Evolutionary conservation across 2,797 vertebrate species (phyloP).

Genomic region (Tapera naevia): DNA sequence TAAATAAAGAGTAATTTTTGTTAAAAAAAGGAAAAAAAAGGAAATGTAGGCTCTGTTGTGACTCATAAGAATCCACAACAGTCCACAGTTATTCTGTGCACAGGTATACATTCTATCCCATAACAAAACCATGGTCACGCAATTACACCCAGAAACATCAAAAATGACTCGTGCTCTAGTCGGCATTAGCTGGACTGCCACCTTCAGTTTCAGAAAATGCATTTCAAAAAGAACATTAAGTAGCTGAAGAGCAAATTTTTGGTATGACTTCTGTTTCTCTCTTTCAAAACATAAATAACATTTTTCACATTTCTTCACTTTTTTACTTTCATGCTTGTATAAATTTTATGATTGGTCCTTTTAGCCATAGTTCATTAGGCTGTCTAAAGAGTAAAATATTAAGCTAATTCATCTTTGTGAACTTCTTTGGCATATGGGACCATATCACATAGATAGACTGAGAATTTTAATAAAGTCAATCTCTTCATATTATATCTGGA

Average conservation of each 20-base stretch:
- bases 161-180: not conserved
- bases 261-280: not conserved
- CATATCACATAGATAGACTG: fast-evolving
- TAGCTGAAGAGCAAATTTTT: not conserved
- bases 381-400: not conserved
- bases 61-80: not conserved
- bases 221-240: not conserved
- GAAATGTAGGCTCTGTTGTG: not conserved
- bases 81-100: not conserved
- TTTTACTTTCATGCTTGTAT: not conserved
- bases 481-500: not conserved
- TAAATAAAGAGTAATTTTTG: not conserved
- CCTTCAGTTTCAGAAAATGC: not conserved
- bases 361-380: not conserved
- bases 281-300: not conserved
- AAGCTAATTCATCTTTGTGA: not conserved
- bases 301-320: not conserved
- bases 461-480: not conserved
- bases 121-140: not conserved
- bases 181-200: not conserved
- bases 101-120: not conserved
- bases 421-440: not conserved
- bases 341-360: not conserved
- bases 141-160: not conserved
- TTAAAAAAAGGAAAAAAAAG: too few relatives aligned